Conservation (phyloP, 35 echinoderm and acorn worm species). For the Lytechinus pictus region DNA sequence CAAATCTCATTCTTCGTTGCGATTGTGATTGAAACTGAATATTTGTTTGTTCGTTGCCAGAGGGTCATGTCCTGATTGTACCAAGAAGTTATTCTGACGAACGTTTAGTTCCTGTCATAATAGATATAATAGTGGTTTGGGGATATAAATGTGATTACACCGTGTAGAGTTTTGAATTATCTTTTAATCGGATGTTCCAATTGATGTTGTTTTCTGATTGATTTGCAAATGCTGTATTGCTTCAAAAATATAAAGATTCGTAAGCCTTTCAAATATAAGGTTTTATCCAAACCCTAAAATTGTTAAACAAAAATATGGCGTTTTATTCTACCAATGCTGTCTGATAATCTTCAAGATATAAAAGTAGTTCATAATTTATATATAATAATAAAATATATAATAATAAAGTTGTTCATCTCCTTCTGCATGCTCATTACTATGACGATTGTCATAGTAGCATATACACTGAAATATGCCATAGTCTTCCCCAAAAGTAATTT, state of each 20-base stretch:
- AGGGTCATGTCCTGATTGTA: background rate
- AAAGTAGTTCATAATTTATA: too few species aligned
- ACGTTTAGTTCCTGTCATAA: background rate
- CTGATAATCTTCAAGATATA: too few species aligned
- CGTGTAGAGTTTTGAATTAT: background rate
- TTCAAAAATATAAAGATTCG: background rate
- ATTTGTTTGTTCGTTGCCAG: background rate
- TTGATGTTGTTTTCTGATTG: background rate
- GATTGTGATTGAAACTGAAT: slow-evolving; percentile 31
- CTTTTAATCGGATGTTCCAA: background rate
- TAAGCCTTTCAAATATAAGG: background rate
- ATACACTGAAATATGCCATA: too few species aligned
- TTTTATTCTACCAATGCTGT: too few species aligned
- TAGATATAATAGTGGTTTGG: background rate
- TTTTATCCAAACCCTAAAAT: too few species aligned
- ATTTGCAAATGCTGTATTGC: background rate
- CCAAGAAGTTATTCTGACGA: background rate
- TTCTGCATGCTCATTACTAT: too few species aligned
- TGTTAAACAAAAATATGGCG: too few species aligned
- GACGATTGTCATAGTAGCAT: too few species aligned
- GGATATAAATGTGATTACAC: background rate
- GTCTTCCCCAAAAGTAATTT: too few species aligned
- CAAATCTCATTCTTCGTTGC: background rate
- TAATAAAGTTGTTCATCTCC: too few species aligned
- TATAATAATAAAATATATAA: too few species aligned